These are phyloP conservation scores for Uropetala carovei DNA, from an alignment of 2,888 invertebrate genomes.

Conservation along the genomic window DNA sequence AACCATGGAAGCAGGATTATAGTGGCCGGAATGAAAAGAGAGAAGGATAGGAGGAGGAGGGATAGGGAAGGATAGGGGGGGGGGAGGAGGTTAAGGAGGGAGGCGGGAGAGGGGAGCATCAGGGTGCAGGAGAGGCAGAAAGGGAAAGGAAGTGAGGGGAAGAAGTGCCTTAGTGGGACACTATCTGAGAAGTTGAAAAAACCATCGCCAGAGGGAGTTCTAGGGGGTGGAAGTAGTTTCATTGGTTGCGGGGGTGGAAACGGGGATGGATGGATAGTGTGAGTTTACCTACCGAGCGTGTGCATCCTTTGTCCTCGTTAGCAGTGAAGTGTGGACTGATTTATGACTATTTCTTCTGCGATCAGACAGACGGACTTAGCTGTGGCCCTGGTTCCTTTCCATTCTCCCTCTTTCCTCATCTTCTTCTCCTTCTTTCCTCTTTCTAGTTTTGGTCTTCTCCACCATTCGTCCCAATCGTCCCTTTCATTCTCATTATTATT, in stretches of 20 bases:
- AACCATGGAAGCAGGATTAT: neutral
- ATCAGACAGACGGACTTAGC: neutral
- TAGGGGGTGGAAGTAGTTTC: neutral
- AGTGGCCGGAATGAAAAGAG: neutral
- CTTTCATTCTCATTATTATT: too few species aligned
- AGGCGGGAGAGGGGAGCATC: neutral
- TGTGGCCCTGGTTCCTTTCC: neutral
- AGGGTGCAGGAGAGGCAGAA: neutral
- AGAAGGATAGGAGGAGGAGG: too few species aligned
- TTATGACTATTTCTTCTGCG: neutral
- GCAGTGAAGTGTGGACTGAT: constrained; percentile 18
- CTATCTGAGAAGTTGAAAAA: neutral
- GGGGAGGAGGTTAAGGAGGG: too few species aligned
- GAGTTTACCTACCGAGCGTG: neutral
- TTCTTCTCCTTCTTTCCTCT: neutral
- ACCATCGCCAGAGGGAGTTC: neutral
- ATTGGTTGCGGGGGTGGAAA: neutral
- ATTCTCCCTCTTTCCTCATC: neutral
- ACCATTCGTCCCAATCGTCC: too few species aligned
- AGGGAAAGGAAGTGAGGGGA: neutral
- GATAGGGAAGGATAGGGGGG: too few species aligned
- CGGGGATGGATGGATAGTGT: neutral
- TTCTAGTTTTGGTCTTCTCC: neutral
- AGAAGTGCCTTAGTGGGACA: neutral
- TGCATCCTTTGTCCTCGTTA: constrained; percentile 5